phyloP scores from a whole-genome alignment of 2,113 vertebrate genomes.

The Apodemus speciosus region DNA sequence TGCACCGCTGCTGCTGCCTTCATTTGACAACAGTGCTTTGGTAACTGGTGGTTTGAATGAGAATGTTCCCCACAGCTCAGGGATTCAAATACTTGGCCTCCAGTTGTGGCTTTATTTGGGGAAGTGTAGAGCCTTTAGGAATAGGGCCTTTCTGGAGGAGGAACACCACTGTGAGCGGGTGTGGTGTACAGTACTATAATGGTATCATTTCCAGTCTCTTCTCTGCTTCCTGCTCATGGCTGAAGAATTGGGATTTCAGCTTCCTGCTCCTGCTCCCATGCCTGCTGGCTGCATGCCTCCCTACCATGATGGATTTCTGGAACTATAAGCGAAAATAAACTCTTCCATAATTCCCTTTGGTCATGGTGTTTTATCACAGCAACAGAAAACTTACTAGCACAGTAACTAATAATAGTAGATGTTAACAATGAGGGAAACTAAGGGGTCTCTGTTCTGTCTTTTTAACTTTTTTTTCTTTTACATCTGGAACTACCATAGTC shows the following conservation, averaged over 20 bases:
- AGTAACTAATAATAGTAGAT: not conserved
- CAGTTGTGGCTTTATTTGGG: not conserved
- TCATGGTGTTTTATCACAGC: not conserved
- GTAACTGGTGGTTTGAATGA: not conserved
- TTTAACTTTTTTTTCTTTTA: not conserved
- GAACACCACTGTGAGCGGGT: not conserved
- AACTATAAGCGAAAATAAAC: not conserved
- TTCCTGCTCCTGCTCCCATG: not conserved
- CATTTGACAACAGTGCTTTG: not conserved
- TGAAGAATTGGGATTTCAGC: not conserved
- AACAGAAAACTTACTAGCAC: not conserved
- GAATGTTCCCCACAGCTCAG: not conserved
- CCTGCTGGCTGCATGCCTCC: not conserved
- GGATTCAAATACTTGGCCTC: no score
- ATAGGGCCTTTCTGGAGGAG: not conserved
- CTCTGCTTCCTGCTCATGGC: not conserved
- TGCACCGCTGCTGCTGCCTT: not conserved
- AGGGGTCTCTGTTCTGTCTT: not conserved
- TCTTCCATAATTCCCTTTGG: not conserved
- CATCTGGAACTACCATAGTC: not conserved
- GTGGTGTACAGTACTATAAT: not conserved
- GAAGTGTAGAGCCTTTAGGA: not conserved
- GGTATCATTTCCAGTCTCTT: not conserved
- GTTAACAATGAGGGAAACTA: not conserved
- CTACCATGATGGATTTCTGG: not conserved